Base-by-base conservation (phyloP, 2,888 invertebrate species). In the Eupithecia dodoneata region DNA sequence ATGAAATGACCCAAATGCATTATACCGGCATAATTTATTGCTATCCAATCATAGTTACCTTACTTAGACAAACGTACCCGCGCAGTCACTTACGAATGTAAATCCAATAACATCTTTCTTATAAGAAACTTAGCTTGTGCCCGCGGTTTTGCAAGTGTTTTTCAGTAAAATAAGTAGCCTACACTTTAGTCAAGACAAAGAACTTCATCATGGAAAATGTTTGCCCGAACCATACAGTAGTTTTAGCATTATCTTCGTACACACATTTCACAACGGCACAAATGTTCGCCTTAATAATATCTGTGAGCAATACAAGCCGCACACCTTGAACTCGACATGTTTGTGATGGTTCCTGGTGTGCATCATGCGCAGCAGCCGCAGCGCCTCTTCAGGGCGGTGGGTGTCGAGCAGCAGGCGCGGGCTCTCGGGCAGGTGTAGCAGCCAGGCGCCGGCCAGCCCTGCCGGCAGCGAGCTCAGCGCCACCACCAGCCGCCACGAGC, bases 401-500 rank as follows among this genome's bases (percentile, higher is more conserved):
- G 96, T 96, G 63, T 96, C 96, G 0, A 96, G 91, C 30, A 97
- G 92, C 80, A 96, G 96, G 82, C 97, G 95, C 0, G 97, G 97
- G 84, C 97, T 97, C 86, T 97, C 97, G 0, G 97, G 97, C 47
- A 96, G 93, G 70, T 91, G 93, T 44, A 96, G 88, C 59, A 96
- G 89, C 92, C 96, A 95, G 3, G 96, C 80, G 0, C 96, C 96
- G 1, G 96, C 95, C 0, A 96, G 80, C 41, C 97, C 90, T 63
- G 96, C 96, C 2, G 97, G 97, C 0, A 97, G 76, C 12, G 96
- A 96, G 76, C 96, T 95, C n/a, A 97, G 83, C 0, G 96, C 95
- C 13, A 97, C 89, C 86, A 96, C 97, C 44, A 97, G 88, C 59
- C 97, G 92, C 97, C 97, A 97, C n/a, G 97, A 97, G 86, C 96